phyloP scores from a whole-genome alignment of 2,888 invertebrate species.

The Pseudeuparius sepicola region DNA sequence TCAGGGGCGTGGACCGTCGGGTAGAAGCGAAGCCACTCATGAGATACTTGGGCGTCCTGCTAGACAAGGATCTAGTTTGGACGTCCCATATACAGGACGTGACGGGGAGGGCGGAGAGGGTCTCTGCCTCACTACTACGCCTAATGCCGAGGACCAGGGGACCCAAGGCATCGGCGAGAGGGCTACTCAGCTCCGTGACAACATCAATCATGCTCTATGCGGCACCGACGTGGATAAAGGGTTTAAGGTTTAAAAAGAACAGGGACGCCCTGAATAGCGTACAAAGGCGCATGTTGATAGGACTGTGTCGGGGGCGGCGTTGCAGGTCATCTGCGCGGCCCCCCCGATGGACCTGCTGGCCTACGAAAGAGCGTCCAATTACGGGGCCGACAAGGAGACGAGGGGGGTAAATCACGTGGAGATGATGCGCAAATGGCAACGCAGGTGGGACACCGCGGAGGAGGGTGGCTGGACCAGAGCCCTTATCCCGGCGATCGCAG shows the following conservation, averaged over 20 bases:
- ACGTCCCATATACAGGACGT: conserved; percentile 2
- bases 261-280: background rate
- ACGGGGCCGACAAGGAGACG: no score
- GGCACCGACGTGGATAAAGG: background rate
- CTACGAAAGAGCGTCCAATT: background rate
- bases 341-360: background rate
- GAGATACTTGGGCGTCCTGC: conserved; percentile 5
- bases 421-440: no score
- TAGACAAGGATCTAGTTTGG: conserved; percentile 4
- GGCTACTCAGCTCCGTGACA: no score
- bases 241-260: conserved; percentile 1
- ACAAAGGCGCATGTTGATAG: conserved; percentile 1
- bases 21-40: background rate
- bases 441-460: no score
- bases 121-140: background rate
- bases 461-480: no score
- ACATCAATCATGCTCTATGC: no score
- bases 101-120: background rate
- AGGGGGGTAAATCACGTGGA: no score
- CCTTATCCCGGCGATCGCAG: no score
- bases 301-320: background rate
- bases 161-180: no score
- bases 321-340: background rate
- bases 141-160: conserved; percentile 10
- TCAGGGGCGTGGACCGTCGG: background rate